Evolutionary conservation across 1,140 invertebrate species (phyloP), one percentile per base, ranked within the genome.

Genomic region (Drosophila orosa): DNA sequence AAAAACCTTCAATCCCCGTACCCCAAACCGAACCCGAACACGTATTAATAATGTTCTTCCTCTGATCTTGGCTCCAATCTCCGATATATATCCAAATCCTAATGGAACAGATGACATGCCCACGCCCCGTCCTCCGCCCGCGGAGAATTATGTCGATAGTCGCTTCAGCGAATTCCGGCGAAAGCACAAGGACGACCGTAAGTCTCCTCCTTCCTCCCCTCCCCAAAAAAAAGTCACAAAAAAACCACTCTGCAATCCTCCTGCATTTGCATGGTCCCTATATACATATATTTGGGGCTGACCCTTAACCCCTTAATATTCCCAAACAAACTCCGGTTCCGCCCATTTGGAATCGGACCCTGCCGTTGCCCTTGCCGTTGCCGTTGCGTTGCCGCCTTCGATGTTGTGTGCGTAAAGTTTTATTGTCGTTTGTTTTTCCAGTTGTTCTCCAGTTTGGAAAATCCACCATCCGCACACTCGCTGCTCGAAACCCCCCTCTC

Each of bases 151-250:
- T 86, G 77, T 91, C 74, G 90, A 91, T 82, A 92, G 74, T 90
- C 91, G 90, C 58, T 86, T 80, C 47, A 92, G 90, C 78, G 91
- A 92, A 66, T 92, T 91, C 72, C 90, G 91, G 48, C 86, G 91
- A 44, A 92, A 92, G 61, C 91, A 92, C 74, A 92, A 92, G 84
- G 81, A 90, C 69, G 91, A 92, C 79, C 84, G 91, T 92, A 92
- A 92, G 91, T 92, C 71, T 68, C 65, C 65, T 29, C 33, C 44
- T 29, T 22, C 19, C 24, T 15, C 27, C 35, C 29, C 22, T 3
- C 15, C 47, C 56, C 40, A 35, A 22, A 22, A 12, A 15, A 29
- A 29, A 31, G 44, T 27, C 39, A 47, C 22, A 9, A 29, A 24
- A 10, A 35, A 8, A 22, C 55, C 56, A 54, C 54, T 25, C 47